Conservation (phyloP, 2,888 invertebrate species). For the Macrophya alboannulata region DNA sequence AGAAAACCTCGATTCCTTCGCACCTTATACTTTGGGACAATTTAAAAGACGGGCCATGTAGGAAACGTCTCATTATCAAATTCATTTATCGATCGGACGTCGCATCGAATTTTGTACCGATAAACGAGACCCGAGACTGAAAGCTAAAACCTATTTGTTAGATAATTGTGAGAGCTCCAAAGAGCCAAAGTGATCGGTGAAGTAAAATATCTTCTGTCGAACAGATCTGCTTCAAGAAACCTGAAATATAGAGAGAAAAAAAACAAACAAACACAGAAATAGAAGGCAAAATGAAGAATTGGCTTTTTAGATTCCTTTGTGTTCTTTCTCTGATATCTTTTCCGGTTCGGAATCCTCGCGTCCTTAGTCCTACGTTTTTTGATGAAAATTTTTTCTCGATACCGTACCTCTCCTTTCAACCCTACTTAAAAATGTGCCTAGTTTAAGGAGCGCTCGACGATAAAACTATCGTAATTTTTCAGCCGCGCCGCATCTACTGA, state of each 20-base stretch:
- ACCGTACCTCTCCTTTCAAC: neutral
- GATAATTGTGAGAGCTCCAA: slow-evolving; percentile 25
- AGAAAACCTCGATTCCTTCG: slow-evolving; percentile 46
- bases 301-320: neutral
- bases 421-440: slow-evolving; percentile 54
- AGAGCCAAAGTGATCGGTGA: neutral
- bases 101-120: slow-evolving; percentile 23
- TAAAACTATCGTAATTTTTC: slow-evolving; percentile 72
- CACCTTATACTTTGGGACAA: slow-evolving; percentile 27
- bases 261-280: neutral
- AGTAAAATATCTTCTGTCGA: neutral
- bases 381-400: neutral
- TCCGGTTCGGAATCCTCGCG: neutral
- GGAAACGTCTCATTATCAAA: neutral
- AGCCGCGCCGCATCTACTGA: slow-evolving; percentile 64
- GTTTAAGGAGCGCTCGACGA: slow-evolving; percentile 62
- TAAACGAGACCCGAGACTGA: slow-evolving; percentile 34
- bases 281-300: neutral
- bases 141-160: slow-evolving; percentile 50
- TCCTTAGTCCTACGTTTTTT: neutral
- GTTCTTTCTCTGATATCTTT: neutral
- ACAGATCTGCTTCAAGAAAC: slow-evolving; percentile 6
- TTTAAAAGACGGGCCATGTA: slow-evolving; percentile 26
- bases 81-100: slow-evolving; percentile 43
- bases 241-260: neutral